Evolutionary conservation across 2,888 invertebrate genomes (phyloP).

Genomic region (Lacanobia wlatinum): DNA sequence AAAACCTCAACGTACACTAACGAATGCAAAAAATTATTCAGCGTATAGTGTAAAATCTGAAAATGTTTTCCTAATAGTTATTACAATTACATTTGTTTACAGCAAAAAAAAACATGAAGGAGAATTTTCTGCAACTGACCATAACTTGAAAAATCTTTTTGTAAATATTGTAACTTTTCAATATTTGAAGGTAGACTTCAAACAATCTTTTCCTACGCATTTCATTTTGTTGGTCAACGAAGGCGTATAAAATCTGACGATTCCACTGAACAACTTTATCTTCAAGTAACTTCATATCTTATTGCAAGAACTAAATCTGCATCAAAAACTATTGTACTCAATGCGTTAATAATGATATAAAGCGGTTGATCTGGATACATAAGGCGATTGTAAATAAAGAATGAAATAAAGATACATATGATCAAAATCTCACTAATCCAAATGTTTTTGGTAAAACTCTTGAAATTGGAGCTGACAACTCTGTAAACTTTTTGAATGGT

Average conservation of each 20-base stretch:
- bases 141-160: slow-evolving; percentile 16
- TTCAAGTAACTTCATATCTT: slow-evolving; percentile 18
- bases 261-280: slow-evolving; percentile 19
- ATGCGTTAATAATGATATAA: background rate
- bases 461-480: background rate
- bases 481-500: slow-evolving; percentile 19
- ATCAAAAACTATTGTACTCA: slow-evolving; percentile 11
- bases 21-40: slow-evolving; percentile 16
- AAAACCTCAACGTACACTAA: slow-evolving; percentile 21
- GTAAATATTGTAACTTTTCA: slow-evolving; percentile 16
- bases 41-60: slow-evolving; percentile 10
- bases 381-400: background rate
- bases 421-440: slow-evolving; percentile 15
- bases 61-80: background rate
- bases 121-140: background rate
- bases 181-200: slow-evolving; percentile 11
- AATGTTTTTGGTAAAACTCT: slow-evolving; percentile 7
- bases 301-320: slow-evolving; percentile 20
- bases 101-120: background rate
- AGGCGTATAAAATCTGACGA: background rate
- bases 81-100: background rate
- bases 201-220: background rate
- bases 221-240: background rate
- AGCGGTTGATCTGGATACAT: background rate
- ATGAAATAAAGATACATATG: background rate